Conservation (phyloP, 1,140 invertebrate species). For the Branchinecta lynchi region DNA sequence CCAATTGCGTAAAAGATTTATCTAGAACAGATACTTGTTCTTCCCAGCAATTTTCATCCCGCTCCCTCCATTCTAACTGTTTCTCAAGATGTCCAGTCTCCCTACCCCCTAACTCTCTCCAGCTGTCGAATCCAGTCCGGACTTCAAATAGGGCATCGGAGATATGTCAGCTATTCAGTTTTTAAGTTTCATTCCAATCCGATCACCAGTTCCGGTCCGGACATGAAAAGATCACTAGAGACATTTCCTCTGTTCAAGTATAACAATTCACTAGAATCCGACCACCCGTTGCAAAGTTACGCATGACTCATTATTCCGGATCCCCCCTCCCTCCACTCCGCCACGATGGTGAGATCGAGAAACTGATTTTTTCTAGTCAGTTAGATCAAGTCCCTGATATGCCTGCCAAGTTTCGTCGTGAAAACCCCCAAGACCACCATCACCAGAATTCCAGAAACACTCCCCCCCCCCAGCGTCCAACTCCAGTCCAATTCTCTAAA, state of each 20-base stretch:
- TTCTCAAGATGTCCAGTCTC: neutral
- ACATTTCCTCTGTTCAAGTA: too few relatives aligned
- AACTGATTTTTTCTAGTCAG: neutral
- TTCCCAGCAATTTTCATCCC: slow-evolving; percentile 1
- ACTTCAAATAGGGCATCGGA: neutral
- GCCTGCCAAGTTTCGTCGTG: neutral
- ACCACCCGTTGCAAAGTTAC: too few relatives aligned
- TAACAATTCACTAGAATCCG: too few relatives aligned
- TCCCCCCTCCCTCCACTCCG: neutral
- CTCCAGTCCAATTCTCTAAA: neutral
- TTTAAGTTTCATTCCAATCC: slow-evolving; percentile 1
- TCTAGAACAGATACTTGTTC: neutral
- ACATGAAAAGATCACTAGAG: too few relatives aligned
- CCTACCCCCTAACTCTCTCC: neutral
- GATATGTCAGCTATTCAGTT: neutral
- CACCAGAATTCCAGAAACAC: neutral
- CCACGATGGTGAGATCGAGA: too few relatives aligned
- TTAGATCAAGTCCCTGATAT: neutral
- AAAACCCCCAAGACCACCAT: neutral
- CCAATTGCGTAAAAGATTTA: neutral
- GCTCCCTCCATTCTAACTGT: slow-evolving; percentile 1
- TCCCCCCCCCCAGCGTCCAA: neutral
- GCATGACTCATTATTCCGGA: neutral
- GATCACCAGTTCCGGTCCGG: too few relatives aligned
- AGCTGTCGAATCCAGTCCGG: slow-evolving; percentile 2